phyloP scores from a whole-genome alignment of 92 coral and sea anemone species.

The Anthopleura xanthogrammica region DNA sequence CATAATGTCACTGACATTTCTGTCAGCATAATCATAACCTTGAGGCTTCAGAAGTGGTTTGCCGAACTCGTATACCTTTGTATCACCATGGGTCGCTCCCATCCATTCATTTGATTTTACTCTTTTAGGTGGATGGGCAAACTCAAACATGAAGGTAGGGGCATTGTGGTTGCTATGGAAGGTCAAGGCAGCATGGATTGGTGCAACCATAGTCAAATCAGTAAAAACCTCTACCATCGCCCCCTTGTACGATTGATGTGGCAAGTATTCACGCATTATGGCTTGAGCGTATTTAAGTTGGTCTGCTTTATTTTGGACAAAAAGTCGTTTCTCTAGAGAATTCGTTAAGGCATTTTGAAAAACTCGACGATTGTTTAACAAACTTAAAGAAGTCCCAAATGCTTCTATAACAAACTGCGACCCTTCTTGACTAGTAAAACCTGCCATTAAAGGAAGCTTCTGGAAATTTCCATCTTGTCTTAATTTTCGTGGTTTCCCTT shows the following conservation, averaged over 20 bases:
- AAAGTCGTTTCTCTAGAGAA: neutral
- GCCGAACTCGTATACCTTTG: slow-evolving; percentile 60
- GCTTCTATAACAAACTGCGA: no score
- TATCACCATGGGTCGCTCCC: slow-evolving; percentile 70
- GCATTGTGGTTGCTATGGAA: slow-evolving; percentile 44
- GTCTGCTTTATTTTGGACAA: neutral
- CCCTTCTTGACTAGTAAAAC: slow-evolving; percentile 68
- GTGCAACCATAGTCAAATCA: slow-evolving; percentile 49
- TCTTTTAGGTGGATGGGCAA: slow-evolving; percentile 49
- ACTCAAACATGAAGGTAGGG: slow-evolving; percentile 64
- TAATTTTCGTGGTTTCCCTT: slow-evolving; percentile 50
- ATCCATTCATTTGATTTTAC: slow-evolving; percentile 44
- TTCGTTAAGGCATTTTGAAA: slow-evolving; percentile 15
- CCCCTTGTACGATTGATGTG: slow-evolving; percentile 20
- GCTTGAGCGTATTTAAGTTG: slow-evolving; percentile 2
- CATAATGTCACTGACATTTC: slow-evolving; percentile 59
- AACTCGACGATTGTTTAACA: no score
- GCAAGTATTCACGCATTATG: slow-evolving; percentile 56
- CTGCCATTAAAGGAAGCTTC: slow-evolving; percentile 58
- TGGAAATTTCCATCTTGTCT: slow-evolving; percentile 57
- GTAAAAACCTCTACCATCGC: slow-evolving; percentile 48
- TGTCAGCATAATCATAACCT: slow-evolving; percentile 37
- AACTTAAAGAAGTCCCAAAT: no score
- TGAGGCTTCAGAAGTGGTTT: slow-evolving; percentile 41
- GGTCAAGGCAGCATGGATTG: slow-evolving; percentile 49